Evolutionary conservation across 2,797 vertebrate species (phyloP).

Genomic region (Miichthys miiuy): DNA sequence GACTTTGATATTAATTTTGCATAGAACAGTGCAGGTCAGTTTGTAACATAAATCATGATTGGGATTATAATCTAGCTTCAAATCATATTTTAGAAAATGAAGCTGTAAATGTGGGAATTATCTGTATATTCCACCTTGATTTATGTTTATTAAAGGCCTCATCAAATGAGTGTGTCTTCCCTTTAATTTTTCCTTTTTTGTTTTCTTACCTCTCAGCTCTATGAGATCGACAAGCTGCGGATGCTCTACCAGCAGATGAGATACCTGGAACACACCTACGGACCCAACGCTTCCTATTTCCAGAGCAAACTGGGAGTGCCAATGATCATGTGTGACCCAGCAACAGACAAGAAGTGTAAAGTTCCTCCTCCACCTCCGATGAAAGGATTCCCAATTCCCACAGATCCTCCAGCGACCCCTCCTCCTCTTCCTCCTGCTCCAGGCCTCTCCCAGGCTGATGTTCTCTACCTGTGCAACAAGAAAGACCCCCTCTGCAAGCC

Average conservation of each 20-base stretch:
- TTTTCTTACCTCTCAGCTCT: conserved; percentile 75
- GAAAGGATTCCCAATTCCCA: conserved; percentile 71
- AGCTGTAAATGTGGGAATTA: neutral
- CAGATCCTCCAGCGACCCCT: conserved; percentile 27
- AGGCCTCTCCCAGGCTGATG: conserved; percentile 78
- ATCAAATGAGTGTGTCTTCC: neutral
- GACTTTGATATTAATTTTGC: neutral
- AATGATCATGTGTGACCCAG: conserved; percentile 79
- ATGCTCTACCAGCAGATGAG: conserved; percentile 90
- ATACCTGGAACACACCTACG: conserved; percentile 83
- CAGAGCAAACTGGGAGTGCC: conserved; percentile 85
- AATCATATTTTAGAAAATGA: neutral
- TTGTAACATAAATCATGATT: no score
- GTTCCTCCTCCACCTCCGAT: conserved; percentile 59
- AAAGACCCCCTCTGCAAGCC: conserved; percentile 87
- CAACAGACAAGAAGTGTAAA: conserved; percentile 84
- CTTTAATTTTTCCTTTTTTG: neutral
- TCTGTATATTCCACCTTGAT: neutral
- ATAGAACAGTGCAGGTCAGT: neutral
- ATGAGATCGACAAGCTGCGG: conserved; percentile 88
- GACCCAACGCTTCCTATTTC: conserved; percentile 83
- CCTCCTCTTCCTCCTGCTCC: conserved; percentile 59
- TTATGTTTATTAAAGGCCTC: neutral
- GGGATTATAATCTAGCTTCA: neutral
- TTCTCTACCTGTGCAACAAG: conserved; percentile 84